Percentiles rank a stretch among this genome's conserved stretches.
phyloP scores from a whole-genome alignment of 2,888 invertebrate genomes.

The Pammene fasciana region DNA sequence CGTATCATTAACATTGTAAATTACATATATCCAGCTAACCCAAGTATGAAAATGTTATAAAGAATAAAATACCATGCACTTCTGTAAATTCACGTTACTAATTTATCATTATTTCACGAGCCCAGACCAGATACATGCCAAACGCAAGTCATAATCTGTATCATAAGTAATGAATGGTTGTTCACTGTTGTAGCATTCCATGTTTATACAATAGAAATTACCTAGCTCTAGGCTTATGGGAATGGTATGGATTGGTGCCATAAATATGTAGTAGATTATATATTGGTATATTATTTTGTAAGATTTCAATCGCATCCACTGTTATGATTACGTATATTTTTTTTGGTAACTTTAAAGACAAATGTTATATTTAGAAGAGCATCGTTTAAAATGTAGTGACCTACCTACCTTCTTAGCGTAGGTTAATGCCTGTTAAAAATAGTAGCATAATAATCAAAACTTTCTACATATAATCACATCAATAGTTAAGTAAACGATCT shows the following conservation, averaged over 20 bases:
- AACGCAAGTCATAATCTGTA: conserved; percentile 30
- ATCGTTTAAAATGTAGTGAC: conserved; percentile 16
- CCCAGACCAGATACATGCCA: conserved; percentile 24
- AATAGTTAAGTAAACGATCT: background rate
- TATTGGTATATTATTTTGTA: conserved; percentile 16
- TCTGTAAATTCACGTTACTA: conserved; percentile 44
- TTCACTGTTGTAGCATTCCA: conserved; percentile 30
- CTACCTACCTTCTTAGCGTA: conserved; percentile 4
- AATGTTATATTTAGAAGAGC: conserved; percentile 2
- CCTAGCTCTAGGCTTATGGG: conserved; percentile 48
- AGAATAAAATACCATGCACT: conserved; percentile 75
- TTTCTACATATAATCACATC: background rate
- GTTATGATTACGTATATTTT: conserved; percentile 7
- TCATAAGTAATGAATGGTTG: conserved; percentile 34
- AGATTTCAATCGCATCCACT: conserved; percentile 30
- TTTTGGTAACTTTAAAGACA: conserved; percentile 9
- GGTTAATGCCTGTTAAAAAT: conserved; percentile 34
- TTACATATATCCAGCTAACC: background rate
- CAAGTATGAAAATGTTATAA: conserved; percentile 36
- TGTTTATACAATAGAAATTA: conserved; percentile 33
- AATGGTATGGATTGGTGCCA: conserved; percentile 50
- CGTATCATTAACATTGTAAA: conserved; percentile 16
- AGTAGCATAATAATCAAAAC: conserved; percentile 15
- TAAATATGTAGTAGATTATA: conserved; percentile 36
- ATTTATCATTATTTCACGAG: conserved; percentile 36